These are phyloP conservation scores for Aegotheles bennettii DNA, from an alignment of 2,113 vertebrate species.

Conservation along the genomic window DNA sequence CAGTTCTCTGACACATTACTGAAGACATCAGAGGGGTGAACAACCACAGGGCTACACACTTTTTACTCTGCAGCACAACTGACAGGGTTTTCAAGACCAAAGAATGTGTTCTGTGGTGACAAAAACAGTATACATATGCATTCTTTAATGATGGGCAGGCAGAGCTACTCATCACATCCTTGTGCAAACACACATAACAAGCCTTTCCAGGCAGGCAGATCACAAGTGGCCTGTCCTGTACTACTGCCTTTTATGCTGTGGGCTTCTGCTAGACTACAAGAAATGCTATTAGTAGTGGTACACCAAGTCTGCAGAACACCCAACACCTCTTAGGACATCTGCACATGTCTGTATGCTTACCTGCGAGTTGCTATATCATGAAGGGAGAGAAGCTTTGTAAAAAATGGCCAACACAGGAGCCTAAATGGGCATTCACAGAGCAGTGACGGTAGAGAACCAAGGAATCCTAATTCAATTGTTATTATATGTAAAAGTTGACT, in stretches of 20 bases:
- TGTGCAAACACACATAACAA: not conserved
- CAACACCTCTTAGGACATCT: not conserved
- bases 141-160: not conserved
- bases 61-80: not conserved
- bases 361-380: not conserved
- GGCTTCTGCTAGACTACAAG: not conserved
- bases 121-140: not conserved
- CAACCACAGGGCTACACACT: not conserved
- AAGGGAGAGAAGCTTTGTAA: not conserved
- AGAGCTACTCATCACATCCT: not conserved
- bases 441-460: not conserved
- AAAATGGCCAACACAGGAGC: not conserved
- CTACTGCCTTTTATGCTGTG: not conserved
- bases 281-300: not conserved
- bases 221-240: not conserved
- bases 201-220: not conserved
- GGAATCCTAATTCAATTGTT: not conserved
- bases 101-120: not conserved
- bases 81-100: not conserved
- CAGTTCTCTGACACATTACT: not conserved
- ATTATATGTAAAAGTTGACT: not conserved
- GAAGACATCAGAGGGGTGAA: not conserved
- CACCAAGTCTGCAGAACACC: not conserved
- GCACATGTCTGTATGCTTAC: not conserved
- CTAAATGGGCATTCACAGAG: not conserved